Evolutionary conservation across 2,888 invertebrate species (phyloP).

Genomic region (Disparrhopalites patrizii): DNA sequence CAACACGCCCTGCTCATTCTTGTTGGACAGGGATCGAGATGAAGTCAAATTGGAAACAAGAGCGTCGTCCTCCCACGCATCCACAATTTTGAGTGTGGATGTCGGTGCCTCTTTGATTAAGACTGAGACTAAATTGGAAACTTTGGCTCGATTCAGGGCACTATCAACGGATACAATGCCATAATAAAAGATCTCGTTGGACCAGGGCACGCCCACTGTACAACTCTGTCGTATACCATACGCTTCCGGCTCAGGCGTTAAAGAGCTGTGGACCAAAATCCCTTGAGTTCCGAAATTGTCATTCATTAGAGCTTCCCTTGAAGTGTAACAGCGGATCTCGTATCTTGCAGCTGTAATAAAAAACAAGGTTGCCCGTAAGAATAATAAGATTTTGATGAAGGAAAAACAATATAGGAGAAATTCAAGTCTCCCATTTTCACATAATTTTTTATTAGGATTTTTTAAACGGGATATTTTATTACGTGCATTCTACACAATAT

Average conservation of each 20-base stretch:
- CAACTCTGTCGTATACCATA: slow-evolving; percentile 49
- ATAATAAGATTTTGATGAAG: background rate
- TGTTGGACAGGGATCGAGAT: slow-evolving; percentile 42
- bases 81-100: slow-evolving; percentile 47
- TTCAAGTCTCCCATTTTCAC: background rate
- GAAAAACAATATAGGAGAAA: too few species aligned
- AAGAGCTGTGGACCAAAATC: slow-evolving; percentile 48
- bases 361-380: background rate
- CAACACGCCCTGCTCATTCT: slow-evolving; percentile 40
- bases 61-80: slow-evolving; percentile 48
- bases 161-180: slow-evolving; percentile 49
- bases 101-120: slow-evolving; percentile 49
- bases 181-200: slow-evolving; percentile 50
- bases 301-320: slow-evolving; percentile 48
- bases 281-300: slow-evolving; percentile 48
- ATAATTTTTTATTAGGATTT: too few species aligned
- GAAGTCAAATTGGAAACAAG: slow-evolving; percentile 47
- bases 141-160: slow-evolving; percentile 48
- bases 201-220: slow-evolving; percentile 49
- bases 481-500: background rate
- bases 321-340: slow-evolving; percentile 50
- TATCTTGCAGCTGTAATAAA: slow-evolving; percentile 45
- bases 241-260: slow-evolving; percentile 48
- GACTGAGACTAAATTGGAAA: slow-evolving; percentile 50
- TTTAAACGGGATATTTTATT: too few species aligned